phyloP scores from a whole-genome alignment of 2,113 vertebrate genomes.

The Hemibagrus wyckioides region DNA sequence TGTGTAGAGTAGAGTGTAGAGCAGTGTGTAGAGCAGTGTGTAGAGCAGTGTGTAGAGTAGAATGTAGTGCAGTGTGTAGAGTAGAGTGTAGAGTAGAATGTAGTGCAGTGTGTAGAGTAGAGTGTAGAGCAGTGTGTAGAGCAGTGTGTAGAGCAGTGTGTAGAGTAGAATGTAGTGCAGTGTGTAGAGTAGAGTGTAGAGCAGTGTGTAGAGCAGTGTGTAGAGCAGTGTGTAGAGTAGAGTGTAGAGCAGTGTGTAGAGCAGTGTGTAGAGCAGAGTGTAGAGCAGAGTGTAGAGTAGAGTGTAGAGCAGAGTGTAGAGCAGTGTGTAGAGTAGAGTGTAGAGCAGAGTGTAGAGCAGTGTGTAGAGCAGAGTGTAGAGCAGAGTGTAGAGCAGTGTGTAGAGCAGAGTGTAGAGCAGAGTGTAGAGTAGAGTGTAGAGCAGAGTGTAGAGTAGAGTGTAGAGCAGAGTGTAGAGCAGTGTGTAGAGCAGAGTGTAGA shows the following conservation, averaged over 20 bases:
- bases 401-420: slow-evolving; percentile 53
- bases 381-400: slow-evolving; percentile 57
- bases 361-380: slow-evolving; percentile 53
- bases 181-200: slow-evolving; percentile 53
- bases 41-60: slow-evolving; percentile 53
- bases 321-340: slow-evolving; percentile 55
- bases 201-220: too few species aligned
- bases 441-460: slow-evolving; percentile 56
- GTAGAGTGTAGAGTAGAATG: slow-evolving; percentile 55
- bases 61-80: slow-evolving; percentile 57
- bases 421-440: too few species aligned
- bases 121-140: slow-evolving; percentile 57
- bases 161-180: slow-evolving; percentile 54
- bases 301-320: slow-evolving; percentile 57
- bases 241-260: too few species aligned
- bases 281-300: slow-evolving; percentile 52
- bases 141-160: slow-evolving; percentile 55
- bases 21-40: slow-evolving; percentile 57
- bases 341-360: slow-evolving; percentile 54
- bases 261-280: too few species aligned
- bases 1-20: slow-evolving; percentile 53
- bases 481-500: slow-evolving; percentile 53
- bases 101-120: slow-evolving; percentile 52
- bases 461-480: slow-evolving; percentile 54
- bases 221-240: slow-evolving; percentile 52